Evolutionary conservation across 2,888 invertebrate genomes (phyloP).

Genomic region (Drosophila melanosoma): DNA sequence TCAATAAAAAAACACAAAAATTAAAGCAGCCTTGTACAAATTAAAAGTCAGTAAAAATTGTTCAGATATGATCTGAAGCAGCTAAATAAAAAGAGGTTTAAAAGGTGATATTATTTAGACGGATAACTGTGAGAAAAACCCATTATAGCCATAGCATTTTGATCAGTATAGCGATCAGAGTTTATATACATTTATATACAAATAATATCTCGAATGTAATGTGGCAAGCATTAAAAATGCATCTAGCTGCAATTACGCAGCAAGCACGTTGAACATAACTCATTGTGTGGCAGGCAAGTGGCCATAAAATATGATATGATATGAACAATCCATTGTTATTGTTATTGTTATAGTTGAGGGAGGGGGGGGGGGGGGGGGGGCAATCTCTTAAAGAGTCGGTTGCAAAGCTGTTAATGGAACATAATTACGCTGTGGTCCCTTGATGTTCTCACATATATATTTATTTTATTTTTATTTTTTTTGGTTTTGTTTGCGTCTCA

Average conservation of each 20-base stretch:
- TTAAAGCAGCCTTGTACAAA: neutral
- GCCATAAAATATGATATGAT: conserved; percentile 33
- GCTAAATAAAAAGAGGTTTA: neutral
- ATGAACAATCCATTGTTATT: conserved; percentile 8
- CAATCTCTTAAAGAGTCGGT: conserved; percentile 3
- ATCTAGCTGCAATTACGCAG: conserved; percentile 39
- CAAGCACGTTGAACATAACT: conserved; percentile 21
- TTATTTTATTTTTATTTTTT: neutral
- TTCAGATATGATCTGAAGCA: neutral
- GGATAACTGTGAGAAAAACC: neutral
- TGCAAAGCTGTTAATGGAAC: conserved; percentile 37
- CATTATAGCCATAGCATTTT: neutral
- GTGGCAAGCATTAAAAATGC: conserved; percentile 43
- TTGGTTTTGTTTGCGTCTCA: neutral
- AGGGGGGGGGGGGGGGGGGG: no score
- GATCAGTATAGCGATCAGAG: neutral
- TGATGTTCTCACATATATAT: neutral
- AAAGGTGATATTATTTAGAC: neutral
- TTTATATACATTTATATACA: neutral
- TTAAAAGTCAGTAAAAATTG: neutral
- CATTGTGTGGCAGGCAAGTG: conserved; percentile 28
- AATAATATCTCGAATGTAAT: neutral
- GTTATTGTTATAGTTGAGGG: conserved; percentile 13
- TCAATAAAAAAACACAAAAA: neutral
- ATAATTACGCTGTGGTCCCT: conserved; percentile 27